Evolutionary conservation across 2,797 vertebrate species (phyloP), one percentile per base, ranked within the genome.

Genomic region (Pangasius krempfi): DNA sequence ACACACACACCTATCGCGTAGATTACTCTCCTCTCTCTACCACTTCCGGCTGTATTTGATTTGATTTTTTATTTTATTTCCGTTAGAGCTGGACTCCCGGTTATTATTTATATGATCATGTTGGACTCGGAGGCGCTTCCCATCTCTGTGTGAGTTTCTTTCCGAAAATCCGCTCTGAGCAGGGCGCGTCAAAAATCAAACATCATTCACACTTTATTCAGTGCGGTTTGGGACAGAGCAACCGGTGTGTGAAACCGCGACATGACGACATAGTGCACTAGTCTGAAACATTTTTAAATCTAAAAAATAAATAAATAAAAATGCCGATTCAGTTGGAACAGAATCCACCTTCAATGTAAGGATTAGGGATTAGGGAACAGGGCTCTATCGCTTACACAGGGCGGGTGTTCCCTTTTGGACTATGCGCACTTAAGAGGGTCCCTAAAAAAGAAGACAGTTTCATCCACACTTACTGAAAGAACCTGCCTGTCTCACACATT

Each of bases 21-120:
- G 60, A 30, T 68, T 68, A 66, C 27, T 47, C 30, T 81, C 22
- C 58, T n/a, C 72, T 88, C 54, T 66, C 73, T 66, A 72, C 70
- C 8, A 52, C 52, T 76, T 78, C 30, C 76, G 33, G 64, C 22
- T n/a, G 60, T 37, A 52, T 84, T 81, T 25, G 22, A 30, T n/a
- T 47, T 44, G 54, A 37, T 40, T n/a, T 66, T 52, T 54, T 52
- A 54, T 16, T 30, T 86, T 16, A 18, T 85, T 80, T 81, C 66
- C 27, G 47, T 60, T 70, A 79, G 88, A 92, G 89, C 87, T 90
- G 88, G 91, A 92, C 92, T 92, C 90, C 86, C 73, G 58, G 25
- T 68, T 56, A n/a, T 90, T 84, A 90, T 91, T 91, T 92, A 90
- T 87, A 14, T 90, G 85, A 72, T 86, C 70, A 70, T 86, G 8